Conservation (phyloP, 2,113 vertebrate genomes). For the Thermophis baileyi region DNA sequence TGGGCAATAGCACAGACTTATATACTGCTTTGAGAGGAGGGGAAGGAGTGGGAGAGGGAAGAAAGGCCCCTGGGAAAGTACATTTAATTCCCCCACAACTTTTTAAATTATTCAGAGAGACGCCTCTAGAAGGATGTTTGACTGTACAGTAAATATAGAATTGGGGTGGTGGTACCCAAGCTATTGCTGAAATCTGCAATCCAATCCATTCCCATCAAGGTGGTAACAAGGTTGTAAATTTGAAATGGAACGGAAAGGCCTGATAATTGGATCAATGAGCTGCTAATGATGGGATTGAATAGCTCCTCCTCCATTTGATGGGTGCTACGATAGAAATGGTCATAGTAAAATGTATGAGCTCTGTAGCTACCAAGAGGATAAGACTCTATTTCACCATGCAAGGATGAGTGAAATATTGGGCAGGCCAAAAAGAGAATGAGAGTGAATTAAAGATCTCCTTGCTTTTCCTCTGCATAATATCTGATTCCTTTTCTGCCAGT, state of each 20-base stretch:
- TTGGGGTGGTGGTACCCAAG: constrained; percentile 29
- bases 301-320: constrained; percentile 66
- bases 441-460: background rate
- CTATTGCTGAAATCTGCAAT: background rate
- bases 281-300: constrained; percentile 73
- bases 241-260: constrained; percentile 68
- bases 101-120: constrained; percentile 53
- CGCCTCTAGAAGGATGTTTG: constrained; percentile 54
- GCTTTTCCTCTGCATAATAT: background rate
- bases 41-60: background rate
- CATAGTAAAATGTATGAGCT: background rate
- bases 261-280: constrained; percentile 70
- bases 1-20: too few relatives aligned
- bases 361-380: background rate
- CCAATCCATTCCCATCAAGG: constrained; percentile 60
- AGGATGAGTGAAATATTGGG: constrained; percentile 18
- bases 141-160: constrained; percentile 49
- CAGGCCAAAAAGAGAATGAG: background rate
- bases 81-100: constrained; percentile 52
- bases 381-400: rapidly evolving
- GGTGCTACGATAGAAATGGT: constrained; percentile 14
- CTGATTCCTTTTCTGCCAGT: background rate
- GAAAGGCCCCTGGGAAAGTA: background rate
- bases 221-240: constrained; percentile 63
- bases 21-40: too few relatives aligned